Evolutionary conservation across 2,113 vertebrate species (phyloP), one percentile per base, ranked within the genome.

Genomic region (Brienomyrus longianalis): DNA sequence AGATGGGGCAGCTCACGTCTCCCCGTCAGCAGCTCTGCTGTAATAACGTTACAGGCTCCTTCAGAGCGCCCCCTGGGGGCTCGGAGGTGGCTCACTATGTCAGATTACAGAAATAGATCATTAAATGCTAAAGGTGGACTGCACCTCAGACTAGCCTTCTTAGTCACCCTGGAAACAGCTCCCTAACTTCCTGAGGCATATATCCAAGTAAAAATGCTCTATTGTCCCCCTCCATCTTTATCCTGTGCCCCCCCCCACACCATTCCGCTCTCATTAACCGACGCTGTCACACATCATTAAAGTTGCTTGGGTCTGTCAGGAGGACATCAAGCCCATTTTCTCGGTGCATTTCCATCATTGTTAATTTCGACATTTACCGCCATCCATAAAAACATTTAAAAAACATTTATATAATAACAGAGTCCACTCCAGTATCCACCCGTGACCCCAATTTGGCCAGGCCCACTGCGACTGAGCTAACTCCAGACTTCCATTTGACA

Each of bases 221-320:
- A 54, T 50, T 52, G 27, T 52, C 11, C 21, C 11, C 5, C 4
- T 8, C 51, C 85, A 52, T 51, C n/a, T 3, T 47, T n/a, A 51
- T 27, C 50, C 21, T 27, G n/a, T 45, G 11, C 21, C 21, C 86
- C 85, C 27, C 21, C 31, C 31, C 31, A 31, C 31, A 31, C 5
- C 83, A 85, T 88, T 54, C 86, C 39, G 31, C 83, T 84, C 43
- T 56, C 90, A 92, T 94, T 95, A 94, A 94, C 94, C 94, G 90
- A 95, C 91, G 93, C 92, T 93, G 92, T 93, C 90, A 91, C 93
- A 94, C 92, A 94, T 95, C 93, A 94, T 95, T 95, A 94, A 87
- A 91, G 92, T 17, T 56, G 89, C 92, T 94, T 95, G 91, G 92
- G 62, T 89, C 87, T 80, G 47, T 77, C 88, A 89, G 90, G 91